Base-by-base conservation (phyloP, 92 coral and sea anemone species). In the Parazoanthus atlanticus region DNA sequence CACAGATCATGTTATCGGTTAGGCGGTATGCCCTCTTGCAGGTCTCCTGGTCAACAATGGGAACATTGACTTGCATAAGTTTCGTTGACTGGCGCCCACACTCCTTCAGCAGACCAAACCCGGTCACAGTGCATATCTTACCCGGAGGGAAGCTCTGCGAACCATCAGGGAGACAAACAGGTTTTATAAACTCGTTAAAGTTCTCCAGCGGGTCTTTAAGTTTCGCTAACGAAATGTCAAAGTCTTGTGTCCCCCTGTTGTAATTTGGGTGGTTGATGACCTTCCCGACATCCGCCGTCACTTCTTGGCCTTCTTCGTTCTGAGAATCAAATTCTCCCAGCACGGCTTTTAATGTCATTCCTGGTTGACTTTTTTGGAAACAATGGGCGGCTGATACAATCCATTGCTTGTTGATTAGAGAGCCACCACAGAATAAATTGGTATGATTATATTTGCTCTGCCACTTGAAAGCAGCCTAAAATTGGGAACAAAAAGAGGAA, bases 361-460 rank as follows among this genome's bases (percentile, higher is more conserved):
- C 88, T 8, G 72, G 89, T 54, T 84, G 70, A 25, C 75, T 82
- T 15, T 77, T 81, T 41, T 84, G 86, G 58, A 92, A 89, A 26
- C 94, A 92, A 34, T 89, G 94, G 8, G 94, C 92, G 21, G 94
- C 94, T 26, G 94, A 89, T 15, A 92, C 78, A 23, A 86, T 81
- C 94, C 94, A 92, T 17, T 89, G 74, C 32, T 88, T 89, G 88
- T 92, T 88, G 83, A 92, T 26, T 54, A 92, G 85, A 54, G 94
- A 89, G 26, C 94, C 92, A 17, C 94, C 91, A 64, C 94, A 92
- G 79, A 92, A 92, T 74, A 88, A 19, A 70, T 89, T 91, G 58
- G 90, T 80, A 56, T 47, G 58, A 67, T 88, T 82, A 16, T 86
- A 74, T 21, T 29, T 58, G 74, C 76, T 65, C 52, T 76, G 70